These are phyloP conservation scores for Stenoptilia bipunctidactyla DNA, from an alignment of 2,888 invertebrate genomes.

Conservation along the genomic window DNA sequence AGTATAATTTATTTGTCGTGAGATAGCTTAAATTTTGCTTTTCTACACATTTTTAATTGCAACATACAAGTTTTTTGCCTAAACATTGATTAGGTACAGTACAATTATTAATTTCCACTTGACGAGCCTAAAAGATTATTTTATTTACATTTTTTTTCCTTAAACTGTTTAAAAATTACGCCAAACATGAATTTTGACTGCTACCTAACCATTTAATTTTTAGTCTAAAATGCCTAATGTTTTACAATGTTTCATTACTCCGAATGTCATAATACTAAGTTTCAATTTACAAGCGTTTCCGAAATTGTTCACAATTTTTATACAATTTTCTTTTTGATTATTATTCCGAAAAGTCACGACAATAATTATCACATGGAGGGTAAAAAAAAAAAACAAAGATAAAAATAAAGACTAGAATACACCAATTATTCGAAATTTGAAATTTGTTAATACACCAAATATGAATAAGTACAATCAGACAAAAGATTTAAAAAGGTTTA, in stretches of 20 bases:
- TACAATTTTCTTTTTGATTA: conserved; percentile 28
- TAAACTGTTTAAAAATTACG: conserved; percentile 38
- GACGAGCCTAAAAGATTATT: conserved; percentile 55
- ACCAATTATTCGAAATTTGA: conserved; percentile 45
- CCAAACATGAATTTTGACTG: conserved; percentile 64
- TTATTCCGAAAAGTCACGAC: conserved; percentile 25
- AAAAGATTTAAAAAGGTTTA: no score
- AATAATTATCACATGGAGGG: background rate
- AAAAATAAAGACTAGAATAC: conserved; percentile 51
- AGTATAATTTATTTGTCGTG: conserved; percentile 13
- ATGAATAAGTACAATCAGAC: no score
- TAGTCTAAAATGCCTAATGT: conserved; percentile 46
- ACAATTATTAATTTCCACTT: conserved; percentile 44
- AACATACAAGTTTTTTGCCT: conserved; percentile 22
- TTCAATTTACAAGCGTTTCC: conserved; percentile 24
- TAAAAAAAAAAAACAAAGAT: background rate
- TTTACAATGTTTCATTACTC: conserved; percentile 50
- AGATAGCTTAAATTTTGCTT: conserved; percentile 1
- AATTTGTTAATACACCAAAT: no score
- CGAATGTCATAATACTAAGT: conserved; percentile 31
- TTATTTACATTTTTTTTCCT: conserved; percentile 32
- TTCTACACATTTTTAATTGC: conserved; percentile 1
- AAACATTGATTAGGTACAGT: conserved; percentile 55
- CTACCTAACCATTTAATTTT: conserved; percentile 45
- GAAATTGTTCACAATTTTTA: conserved; percentile 22